Evolutionary conservation across 2,888 invertebrate species (phyloP), one percentile per base, ranked within the genome.

Genomic region (Melangyna quadrimaculata): DNA sequence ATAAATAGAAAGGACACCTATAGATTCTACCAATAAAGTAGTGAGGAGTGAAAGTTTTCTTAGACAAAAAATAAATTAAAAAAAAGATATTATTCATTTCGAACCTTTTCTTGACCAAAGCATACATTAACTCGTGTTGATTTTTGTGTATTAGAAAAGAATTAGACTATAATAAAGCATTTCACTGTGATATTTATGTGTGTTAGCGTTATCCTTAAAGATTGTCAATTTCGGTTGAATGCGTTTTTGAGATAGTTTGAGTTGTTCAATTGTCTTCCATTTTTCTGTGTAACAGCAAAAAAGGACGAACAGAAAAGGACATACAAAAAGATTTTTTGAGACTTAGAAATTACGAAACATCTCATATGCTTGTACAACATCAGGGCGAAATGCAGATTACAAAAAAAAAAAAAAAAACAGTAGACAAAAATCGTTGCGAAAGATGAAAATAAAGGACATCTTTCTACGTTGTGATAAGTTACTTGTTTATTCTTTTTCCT

Each of bases 331-430:
- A 63, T 57, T 37, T 40, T 10, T 35, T 61, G 48, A 83, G 59
- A 53, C 74, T 75, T 61, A 37, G 72, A 84, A 84, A 84, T 79
- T 80, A 69, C 80, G 75, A 80, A 84, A 80, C 80, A 84, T 77
- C 80, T 84, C 75, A 80, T 80, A 80, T 84, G 71, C 79, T 69
- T 84, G 84, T 79, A 70, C 74, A 71, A 71, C 75, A 84, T 73
- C 65, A 70, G 70, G 63, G 63, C 40, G 37, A 65, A 78, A 61
- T 43, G 22, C 59, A 59, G 43, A 27, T 37, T 55, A n/a, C 7
- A 14, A 17, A 19, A 43, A 19, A 53, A 14, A 22, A 48, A 9
- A 29, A 27, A 57, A 24, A 59, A 29, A 35, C 27, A 3, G 3
- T 27, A 27, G 27, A 40, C 61, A 59, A n/a, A 45, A 43, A 57